These are phyloP conservation scores for Pyrgilauda ruficollis DNA, from an alignment of 2,113 vertebrate genomes.

Conservation along the genomic window DNA sequence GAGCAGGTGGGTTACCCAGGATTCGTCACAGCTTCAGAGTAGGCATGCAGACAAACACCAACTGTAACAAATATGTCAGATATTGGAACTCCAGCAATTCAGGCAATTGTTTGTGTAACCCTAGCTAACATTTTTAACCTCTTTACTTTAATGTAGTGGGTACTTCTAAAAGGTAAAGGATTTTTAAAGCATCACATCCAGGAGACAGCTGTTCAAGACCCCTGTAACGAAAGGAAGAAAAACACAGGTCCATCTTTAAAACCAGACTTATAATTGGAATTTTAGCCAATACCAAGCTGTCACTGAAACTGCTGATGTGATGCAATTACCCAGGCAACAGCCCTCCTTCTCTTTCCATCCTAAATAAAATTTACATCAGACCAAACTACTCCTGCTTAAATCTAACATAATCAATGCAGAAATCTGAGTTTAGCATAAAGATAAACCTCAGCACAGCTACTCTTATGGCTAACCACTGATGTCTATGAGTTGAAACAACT, in stretches of 20 bases:
- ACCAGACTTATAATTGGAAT: neutral
- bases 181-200: neutral
- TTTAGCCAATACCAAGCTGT: neutral
- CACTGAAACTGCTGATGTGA: neutral
- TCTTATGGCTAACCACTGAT: neutral
- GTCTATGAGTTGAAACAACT: neutral
- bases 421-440: neutral
- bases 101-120: constrained; percentile 5
- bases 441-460: neutral
- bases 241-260: neutral
- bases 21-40: neutral
- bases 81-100: neutral
- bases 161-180: neutral
- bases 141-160: neutral
- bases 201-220: neutral
- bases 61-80: neutral
- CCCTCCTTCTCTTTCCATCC: neutral
- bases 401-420: neutral
- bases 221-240: neutral
- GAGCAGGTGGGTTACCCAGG: neutral
- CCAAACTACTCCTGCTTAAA: neutral
- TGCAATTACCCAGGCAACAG: neutral
- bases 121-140: neutral
- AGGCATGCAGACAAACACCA: neutral
- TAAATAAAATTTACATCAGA: constrained; percentile 10